Conservation (phyloP, 2,888 invertebrate species). For the Caradrina kadenii region DNA sequence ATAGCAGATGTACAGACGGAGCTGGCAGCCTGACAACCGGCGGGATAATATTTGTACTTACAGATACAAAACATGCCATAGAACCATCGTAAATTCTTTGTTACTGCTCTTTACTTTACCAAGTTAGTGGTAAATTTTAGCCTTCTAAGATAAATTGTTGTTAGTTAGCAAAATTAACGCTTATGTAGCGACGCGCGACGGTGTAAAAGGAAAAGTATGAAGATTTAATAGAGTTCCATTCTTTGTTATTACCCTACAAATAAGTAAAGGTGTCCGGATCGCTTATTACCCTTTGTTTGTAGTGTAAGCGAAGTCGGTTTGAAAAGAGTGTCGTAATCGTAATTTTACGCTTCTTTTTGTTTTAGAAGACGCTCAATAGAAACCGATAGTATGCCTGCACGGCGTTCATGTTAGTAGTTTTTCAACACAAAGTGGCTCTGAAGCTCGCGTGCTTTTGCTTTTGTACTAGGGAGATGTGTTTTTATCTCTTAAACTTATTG, state of each 20-base stretch:
- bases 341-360: constrained; percentile 18
- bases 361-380: constrained; percentile 19
- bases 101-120: constrained; percentile 30
- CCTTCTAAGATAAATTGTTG: constrained; percentile 38
- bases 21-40: constrained; percentile 51
- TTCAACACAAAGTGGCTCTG: background rate
- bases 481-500: too few relatives aligned
- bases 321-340: constrained; percentile 25
- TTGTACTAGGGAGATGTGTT: too few relatives aligned
- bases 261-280: constrained; percentile 55
- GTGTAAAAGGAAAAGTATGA: constrained; percentile 39
- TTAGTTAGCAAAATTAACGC: constrained; percentile 39
- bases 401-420: constrained; percentile 19
- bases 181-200: background rate
- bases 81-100: constrained; percentile 37
- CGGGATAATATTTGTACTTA: constrained; percentile 45
- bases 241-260: constrained; percentile 49
- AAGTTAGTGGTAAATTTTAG: constrained; percentile 18
- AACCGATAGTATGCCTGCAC: constrained; percentile 14
- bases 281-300: constrained; percentile 31
- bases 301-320: constrained; percentile 7
- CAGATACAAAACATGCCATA: constrained; percentile 34
- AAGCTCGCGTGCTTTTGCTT: too few relatives aligned
- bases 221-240: constrained; percentile 56
- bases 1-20: constrained; percentile 44